Evolutionary conservation across 2,797 vertebrate genomes (phyloP), one percentile per base, ranked within the genome.

Genomic region (Hafferia zeledoni): DNA sequence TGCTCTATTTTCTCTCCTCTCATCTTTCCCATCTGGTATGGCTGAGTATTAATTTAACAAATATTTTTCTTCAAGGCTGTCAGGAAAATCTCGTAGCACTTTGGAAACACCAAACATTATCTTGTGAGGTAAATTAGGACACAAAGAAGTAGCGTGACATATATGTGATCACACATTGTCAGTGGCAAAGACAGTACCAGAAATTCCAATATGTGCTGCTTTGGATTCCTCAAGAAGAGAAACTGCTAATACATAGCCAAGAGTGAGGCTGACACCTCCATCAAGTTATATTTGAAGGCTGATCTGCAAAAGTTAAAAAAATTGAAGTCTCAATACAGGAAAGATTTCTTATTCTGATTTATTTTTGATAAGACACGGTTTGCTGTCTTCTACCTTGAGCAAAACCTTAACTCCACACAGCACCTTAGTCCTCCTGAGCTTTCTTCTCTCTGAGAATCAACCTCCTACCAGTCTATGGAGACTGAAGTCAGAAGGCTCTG

Each of bases 31-130:
- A 93, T 95, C 90, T 94, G 94, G 22, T 87, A 85, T 28, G 28
- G 41, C 65, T 88, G 74, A 90, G 56, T 33, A 89, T 83, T 76
- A 90, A 80, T 77, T 85, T 89, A 63, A 87, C 56, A 90, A 93
- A 85, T 93, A 93, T 87, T 95, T 94, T 76, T 92, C 87, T 90
- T 91, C 82, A 56, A 77, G 64, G 44, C 71, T 94, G 90, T 95
- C 87, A 87, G 23, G 90, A 94, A 77, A 82, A 92, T 72, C 55
- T 87, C 83, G 18, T 5, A 69, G 80, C 80, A 55, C 78, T 96
- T 92, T 53, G 57, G 39, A 91, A 91, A 92, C 71, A 90, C 37
- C 71, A 93, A 80, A 74, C 59, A 95, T 89, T 84, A 67, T 85
- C 76, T 56, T 24, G 22, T 43, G 79, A 95, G 71, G 89, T 65